Conservation (phyloP, 2,113 vertebrate genomes). For the Leptodactylus fuscus region DNA sequence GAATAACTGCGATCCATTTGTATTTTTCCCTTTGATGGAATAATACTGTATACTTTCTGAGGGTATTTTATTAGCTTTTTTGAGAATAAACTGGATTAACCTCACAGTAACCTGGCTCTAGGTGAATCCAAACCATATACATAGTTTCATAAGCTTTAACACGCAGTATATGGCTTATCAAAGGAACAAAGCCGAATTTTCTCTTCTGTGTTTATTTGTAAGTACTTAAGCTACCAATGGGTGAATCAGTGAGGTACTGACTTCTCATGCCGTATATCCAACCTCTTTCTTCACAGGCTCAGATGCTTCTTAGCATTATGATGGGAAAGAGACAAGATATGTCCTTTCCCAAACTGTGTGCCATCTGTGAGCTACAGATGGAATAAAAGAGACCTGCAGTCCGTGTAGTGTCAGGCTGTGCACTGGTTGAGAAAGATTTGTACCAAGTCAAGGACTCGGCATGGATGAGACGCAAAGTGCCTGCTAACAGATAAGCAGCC, state of each 20-base stretch:
- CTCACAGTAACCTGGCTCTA: neutral
- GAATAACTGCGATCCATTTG: neutral
- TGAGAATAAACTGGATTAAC: neutral
- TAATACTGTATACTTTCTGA: neutral
- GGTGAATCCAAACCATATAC: neutral
- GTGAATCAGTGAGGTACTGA: constrained; percentile 22
- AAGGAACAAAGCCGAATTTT: constrained; percentile 24
- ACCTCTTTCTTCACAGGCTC: constrained; percentile 42
- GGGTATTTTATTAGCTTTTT: neutral
- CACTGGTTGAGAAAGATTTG: constrained; percentile 54
- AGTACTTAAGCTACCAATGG: constrained; percentile 47
- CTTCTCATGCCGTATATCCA: constrained; percentile 38
- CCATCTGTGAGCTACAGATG: constrained; percentile 60
- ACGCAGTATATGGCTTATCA: neutral
- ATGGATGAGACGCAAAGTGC: constrained; percentile 38
- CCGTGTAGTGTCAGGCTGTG: constrained; percentile 50
- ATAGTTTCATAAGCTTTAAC: neutral
- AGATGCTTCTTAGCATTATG: constrained; percentile 45
- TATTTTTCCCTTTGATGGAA: neutral
- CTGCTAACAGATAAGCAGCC: constrained; percentile 40
- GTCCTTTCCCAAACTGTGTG: constrained; percentile 51
- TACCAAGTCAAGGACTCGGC: constrained; percentile 59
- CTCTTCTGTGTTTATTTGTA: constrained; percentile 46
- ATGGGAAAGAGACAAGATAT: constrained; percentile 50
- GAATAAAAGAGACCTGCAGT: constrained; percentile 56